Evolutionary conservation across 2,113 vertebrate genomes (phyloP).

Genomic region (Diadophis punctatus): DNA sequence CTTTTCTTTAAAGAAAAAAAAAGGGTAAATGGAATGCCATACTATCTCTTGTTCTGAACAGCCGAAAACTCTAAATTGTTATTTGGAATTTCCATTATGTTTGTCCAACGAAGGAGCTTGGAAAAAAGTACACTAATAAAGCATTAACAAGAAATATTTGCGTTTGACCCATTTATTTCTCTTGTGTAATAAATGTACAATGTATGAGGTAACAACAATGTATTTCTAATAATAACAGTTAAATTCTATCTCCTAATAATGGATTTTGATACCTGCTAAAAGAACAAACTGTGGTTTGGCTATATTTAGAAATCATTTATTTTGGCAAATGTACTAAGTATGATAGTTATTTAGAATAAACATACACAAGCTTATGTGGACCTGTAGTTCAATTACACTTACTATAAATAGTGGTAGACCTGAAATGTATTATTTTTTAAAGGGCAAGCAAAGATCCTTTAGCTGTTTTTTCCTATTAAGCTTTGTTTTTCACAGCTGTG

Average conservation of each 20-base stretch:
- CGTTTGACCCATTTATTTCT: constrained; percentile 57
- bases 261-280: neutral
- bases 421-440: constrained; percentile 20
- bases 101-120: constrained; percentile 81
- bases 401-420: neutral
- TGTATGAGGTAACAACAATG: neutral
- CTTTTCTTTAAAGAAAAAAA: constrained; percentile 69
- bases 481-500: constrained; percentile 46
- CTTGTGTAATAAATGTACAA: constrained; percentile 4
- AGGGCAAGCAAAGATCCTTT: neutral
- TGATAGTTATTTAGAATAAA: neutral
- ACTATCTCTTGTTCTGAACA: constrained; percentile 78
- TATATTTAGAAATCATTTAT: neutral
- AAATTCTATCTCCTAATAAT: neutral
- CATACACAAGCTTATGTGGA: constrained; percentile 11
- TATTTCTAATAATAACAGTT: neutral
- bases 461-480: neutral
- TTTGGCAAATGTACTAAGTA: neutral
- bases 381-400: constrained; percentile 13
- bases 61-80: constrained; percentile 76
- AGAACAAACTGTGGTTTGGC: neutral
- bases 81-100: constrained; percentile 86
- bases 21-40: constrained; percentile 77
- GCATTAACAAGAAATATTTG: constrained; percentile 80
- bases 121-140: constrained; percentile 95